Conservation (phyloP, 1,140 invertebrate genomes). For the Anadara kagoshimensis region DNA sequence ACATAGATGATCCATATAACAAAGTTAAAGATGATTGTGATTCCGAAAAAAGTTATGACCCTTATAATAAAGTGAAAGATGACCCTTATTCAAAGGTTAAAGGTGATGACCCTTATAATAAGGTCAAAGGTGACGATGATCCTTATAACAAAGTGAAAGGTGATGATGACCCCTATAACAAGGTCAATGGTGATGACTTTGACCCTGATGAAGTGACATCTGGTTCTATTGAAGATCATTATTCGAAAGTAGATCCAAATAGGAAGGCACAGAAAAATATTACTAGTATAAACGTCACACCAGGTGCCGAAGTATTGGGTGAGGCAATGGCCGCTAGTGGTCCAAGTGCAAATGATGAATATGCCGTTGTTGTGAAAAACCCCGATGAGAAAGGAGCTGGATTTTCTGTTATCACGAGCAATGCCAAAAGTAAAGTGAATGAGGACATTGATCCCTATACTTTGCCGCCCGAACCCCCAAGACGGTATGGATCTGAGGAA, state of each 20-base stretch:
- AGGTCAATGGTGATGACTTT: conserved; percentile 17
- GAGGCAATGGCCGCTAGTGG: neutral
- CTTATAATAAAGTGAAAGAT: conserved; percentile 23
- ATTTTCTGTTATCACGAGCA: neutral
- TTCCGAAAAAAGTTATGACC: conserved; percentile 38
- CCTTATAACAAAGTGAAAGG: conserved; percentile 31
- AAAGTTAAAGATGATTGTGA: conserved; percentile 42
- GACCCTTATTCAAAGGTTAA: conserved; percentile 41
- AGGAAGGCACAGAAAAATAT: neutral
- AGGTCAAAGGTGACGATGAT: conserved; percentile 50
- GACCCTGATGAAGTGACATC: conserved; percentile 8
- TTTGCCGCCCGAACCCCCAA: conserved; percentile 38
- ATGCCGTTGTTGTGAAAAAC: conserved; percentile 33
- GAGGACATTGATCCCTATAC: conserved; percentile 20
- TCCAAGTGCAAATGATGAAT: conserved; percentile 18
- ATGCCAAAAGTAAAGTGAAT: neutral
- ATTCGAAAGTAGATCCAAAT: conserved; percentile 18
- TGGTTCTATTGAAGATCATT: conserved; percentile 14
- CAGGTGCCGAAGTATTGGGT: neutral
- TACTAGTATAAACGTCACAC: conserved; percentile 13
- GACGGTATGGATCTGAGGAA: conserved; percentile 25
- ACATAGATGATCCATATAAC: conserved; percentile 26
- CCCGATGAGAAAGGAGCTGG: neutral
- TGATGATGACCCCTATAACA: conserved; percentile 27
- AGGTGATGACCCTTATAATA: conserved; percentile 46